Evolutionary conservation across 2,797 vertebrate species (phyloP).

Genomic region (Dendrocincla fuliginosa): DNA sequence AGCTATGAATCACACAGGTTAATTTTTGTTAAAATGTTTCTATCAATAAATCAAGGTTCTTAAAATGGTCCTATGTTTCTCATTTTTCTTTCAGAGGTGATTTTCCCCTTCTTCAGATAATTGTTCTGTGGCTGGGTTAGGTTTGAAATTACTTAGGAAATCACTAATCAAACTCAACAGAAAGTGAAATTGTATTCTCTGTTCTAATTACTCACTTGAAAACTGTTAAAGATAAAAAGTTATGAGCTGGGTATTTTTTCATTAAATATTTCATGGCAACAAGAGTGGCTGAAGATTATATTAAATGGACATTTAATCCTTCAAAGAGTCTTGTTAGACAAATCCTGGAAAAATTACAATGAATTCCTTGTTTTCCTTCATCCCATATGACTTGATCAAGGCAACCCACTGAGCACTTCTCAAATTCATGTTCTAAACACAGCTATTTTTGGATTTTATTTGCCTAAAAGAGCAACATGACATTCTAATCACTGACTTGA

Average conservation of each 20-base stretch:
- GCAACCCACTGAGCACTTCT: not conserved
- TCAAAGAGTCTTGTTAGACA: not conserved
- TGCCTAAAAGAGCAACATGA: not conserved
- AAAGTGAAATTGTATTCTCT: not conserved
- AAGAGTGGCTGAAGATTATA: not conserved
- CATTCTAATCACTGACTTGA: not conserved
- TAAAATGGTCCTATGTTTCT: not conserved
- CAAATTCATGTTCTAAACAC: not conserved
- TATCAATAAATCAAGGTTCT: not conserved
- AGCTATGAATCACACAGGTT: not conserved
- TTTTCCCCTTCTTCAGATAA: not conserved
- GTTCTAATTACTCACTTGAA: not conserved
- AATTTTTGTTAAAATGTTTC: not conserved
- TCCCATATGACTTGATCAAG: not conserved
- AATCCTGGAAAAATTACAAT: not conserved
- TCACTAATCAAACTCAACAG: not conserved
- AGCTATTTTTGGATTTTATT: not conserved
- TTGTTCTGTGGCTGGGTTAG: not conserved
- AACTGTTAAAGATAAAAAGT: not conserved
- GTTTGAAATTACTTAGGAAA: not conserved
- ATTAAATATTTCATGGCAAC: not conserved
- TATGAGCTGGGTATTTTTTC: not conserved
- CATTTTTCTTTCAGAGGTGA: not conserved
- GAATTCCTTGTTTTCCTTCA: not conserved
- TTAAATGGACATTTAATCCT: not conserved